Percentiles rank a stretch among this genome's conserved stretches.
phyloP scores from a whole-genome alignment of 2,113 vertebrate genomes.

The Meles meles region DNA sequence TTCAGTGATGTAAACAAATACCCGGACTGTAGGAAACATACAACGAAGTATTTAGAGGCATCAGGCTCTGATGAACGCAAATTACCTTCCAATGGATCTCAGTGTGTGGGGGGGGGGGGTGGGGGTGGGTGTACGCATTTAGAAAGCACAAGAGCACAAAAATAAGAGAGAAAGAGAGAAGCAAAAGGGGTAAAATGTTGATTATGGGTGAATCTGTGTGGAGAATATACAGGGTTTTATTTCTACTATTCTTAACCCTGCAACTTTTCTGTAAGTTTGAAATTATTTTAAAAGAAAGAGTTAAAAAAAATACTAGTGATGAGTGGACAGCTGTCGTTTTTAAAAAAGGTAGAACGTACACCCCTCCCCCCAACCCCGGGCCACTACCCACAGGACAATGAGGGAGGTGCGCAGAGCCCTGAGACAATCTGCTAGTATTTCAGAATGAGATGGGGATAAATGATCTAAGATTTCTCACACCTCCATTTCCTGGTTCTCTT shows the following conservation, averaged over 20 bases:
- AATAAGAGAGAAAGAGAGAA: not conserved
- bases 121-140: not conserved
- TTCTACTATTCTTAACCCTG: not conserved
- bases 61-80: not conserved
- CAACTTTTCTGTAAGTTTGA: not conserved
- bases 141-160: not conserved
- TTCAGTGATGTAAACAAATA: not conserved
- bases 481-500: not conserved
- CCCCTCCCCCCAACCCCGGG: too few relatives aligned
- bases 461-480: not conserved
- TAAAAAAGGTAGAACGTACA: not conserved
- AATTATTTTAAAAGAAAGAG: conserved; percentile 30
- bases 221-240: not conserved
- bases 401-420: not conserved
- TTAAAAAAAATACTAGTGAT: not conserved
- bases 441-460: not conserved
- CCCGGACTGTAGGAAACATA: not conserved
- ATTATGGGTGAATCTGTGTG: not conserved
- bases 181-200: not conserved
- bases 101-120: not conserved
- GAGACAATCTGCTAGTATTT: not conserved
- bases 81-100: not conserved
- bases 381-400: not conserved
- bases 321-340: not conserved
- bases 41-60: not conserved